Conservation (phyloP, 2,888 invertebrate genomes). For the Rhamnusium bicolor region DNA sequence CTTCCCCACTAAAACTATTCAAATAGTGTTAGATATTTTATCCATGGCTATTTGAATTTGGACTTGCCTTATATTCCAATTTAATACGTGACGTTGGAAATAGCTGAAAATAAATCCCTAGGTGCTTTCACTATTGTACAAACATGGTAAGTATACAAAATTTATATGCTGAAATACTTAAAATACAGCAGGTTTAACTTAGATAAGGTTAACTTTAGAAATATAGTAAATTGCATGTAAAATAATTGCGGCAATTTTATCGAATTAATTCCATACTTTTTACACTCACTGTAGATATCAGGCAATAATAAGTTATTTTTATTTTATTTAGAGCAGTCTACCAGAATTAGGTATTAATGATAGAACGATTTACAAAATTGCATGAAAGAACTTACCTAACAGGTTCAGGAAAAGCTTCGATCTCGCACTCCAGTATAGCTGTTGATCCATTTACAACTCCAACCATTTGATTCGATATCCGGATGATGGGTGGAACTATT, state of each 20-base stretch:
- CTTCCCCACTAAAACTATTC: no score
- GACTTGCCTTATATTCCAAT: neutral
- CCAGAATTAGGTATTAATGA: no score
- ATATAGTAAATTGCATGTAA: no score
- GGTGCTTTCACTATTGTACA: neutral
- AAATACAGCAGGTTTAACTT: no score
- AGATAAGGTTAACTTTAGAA: no score
- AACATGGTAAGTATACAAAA: neutral
- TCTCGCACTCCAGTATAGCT: conserved; percentile 85
- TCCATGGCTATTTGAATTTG: neutral
- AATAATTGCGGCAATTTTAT: no score
- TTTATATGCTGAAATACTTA: no score
- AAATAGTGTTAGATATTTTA: neutral
- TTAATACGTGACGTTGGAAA: neutral
- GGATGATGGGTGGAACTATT: conserved; percentile 88
- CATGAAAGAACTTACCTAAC: conserved; percentile 72
- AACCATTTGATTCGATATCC: conserved; percentile 83
- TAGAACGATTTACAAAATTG: neutral
- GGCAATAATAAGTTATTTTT: no score
- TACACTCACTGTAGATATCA: no score
- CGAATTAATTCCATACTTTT: no score
- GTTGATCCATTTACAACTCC: conserved; percentile 81
- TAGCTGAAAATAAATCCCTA: neutral
- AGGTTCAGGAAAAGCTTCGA: conserved; percentile 91
- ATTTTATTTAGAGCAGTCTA: no score